phyloP scores from a whole-genome alignment of 2,797 vertebrate species.

The Linurgus olivaceus region DNA sequence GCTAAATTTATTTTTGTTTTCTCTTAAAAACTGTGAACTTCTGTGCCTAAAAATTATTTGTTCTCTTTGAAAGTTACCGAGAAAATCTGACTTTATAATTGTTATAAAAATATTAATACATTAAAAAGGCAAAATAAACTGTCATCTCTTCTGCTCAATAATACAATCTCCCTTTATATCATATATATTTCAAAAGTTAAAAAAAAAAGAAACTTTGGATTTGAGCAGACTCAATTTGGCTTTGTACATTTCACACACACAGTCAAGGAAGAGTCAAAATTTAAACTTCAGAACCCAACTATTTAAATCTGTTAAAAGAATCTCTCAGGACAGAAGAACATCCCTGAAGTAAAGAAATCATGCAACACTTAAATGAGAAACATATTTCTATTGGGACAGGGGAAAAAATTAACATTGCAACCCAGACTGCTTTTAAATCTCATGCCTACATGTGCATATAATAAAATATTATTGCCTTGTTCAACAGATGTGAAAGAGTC shows the following conservation, averaged over 20 bases:
- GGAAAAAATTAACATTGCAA: background rate
- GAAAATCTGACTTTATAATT: background rate
- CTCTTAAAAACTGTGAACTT: background rate
- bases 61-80: background rate
- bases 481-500: background rate
- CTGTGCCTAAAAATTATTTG: background rate
- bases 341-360: background rate
- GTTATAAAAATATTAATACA: background rate
- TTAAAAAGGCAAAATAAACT: background rate
- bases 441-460: fast-evolving
- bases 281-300: background rate
- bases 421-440: background rate
- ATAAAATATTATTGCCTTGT: background rate
- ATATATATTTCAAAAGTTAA: background rate
- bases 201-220: background rate
- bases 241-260: background rate
- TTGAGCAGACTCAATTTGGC: background rate
- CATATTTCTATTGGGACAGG: background rate
- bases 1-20: background rate
- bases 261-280: background rate
- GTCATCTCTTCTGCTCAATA: background rate
- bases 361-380: background rate
- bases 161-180: background rate
- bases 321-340: background rate
- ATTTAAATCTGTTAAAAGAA: background rate